phyloP scores from a whole-genome alignment of 2,888 invertebrate genomes.

The Tridacna gigas region DNA sequence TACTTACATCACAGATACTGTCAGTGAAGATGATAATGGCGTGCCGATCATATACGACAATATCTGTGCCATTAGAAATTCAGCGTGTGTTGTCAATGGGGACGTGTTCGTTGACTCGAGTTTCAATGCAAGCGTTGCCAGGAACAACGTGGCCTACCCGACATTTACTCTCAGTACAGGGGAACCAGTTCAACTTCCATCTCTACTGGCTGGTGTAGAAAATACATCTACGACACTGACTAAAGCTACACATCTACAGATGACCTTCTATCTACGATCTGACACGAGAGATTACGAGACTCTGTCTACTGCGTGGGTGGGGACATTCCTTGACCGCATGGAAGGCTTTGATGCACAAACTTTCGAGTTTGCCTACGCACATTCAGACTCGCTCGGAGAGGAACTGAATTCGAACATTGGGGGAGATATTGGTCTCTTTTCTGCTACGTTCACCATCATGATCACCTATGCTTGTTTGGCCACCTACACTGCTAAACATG shows the following conservation, averaged over 20 bases:
- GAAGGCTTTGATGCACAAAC: slow-evolving; percentile 9
- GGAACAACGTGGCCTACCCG: slow-evolving; percentile 47
- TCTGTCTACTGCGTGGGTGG: slow-evolving; percentile 48
- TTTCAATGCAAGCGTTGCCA: too few relatives aligned
- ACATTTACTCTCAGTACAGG: slow-evolving; percentile 25
- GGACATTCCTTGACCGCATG: slow-evolving; percentile 48
- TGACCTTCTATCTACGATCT: slow-evolving; percentile 53
- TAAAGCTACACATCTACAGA: slow-evolving; percentile 42
- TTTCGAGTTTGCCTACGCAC: slow-evolving; percentile 46
- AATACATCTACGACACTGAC: slow-evolving; percentile 16
- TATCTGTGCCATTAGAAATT: too few relatives aligned
- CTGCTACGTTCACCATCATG: slow-evolving; percentile 63
- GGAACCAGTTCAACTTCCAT: slow-evolving; percentile 12
- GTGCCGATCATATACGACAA: too few relatives aligned
- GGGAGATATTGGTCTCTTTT: slow-evolving; percentile 58
- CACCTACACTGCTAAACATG: slow-evolving; percentile 42
- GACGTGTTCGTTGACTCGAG: too few relatives aligned
- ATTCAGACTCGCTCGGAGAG: slow-evolving; percentile 55
- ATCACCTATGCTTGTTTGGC: slow-evolving; percentile 63
- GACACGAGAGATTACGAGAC: slow-evolving; percentile 24
- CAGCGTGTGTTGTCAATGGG: too few relatives aligned
- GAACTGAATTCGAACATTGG: slow-evolving; percentile 60
- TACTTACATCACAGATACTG: too few relatives aligned
- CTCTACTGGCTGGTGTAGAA: slow-evolving; percentile 35
- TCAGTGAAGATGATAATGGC: too few relatives aligned